Evolutionary conservation across 1,140 invertebrate genomes (phyloP), one percentile per base, ranked within the genome.

Genomic region (Eumeta japonica): DNA sequence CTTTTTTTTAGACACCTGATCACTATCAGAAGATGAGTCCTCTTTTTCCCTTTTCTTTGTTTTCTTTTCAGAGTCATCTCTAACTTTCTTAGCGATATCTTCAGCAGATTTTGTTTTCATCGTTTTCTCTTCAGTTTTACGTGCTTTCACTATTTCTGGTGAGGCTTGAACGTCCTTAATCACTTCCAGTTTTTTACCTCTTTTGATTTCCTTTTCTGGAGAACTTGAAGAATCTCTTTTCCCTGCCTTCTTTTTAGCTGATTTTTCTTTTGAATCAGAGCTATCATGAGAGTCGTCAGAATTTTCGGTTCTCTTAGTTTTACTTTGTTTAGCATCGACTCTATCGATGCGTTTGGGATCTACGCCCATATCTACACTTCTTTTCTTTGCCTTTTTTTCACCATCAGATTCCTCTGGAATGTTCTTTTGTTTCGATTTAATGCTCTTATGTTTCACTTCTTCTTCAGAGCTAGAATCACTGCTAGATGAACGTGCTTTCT

Each of bases 391-490:
- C 37, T 72, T 74, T 37, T 72, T 68, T 5, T 74, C 70, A 30
- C 35, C 46, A 37, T 74, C 70, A 40, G 67, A 72, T 42, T 68
- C 66, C 28, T 72, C 62, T 52, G 55, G 58, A 61, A 70, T 65
- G 61, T 62, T 65, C 52, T 76, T 78, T 58, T 70, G 66, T 47
- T 75, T 75, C 40, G 53, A 56, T 39, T 72, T 75, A 18, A 63
- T 66, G 52, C 50, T 81, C 74, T 64, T 82, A 76, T 48, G 76
- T 68, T 41, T 77, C 43, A 36, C 72, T 65, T 76, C 47, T 20
- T 83, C 81, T 13, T 84, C 81, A 0, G 81, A 83, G 58, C 80
- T 83, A 2, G 81, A 83, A 41, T 82, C 50, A 48, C 79, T 70
- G 62, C 78, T 50, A 45, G 77, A 71, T 57, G 80, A 50, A 53